Percentiles rank a stretch among this genome's conserved stretches.
These are phyloP conservation scores for Orestias chungarensis DNA, from an alignment of 2,797 vertebrate genomes.

Conservation along the genomic window DNA sequence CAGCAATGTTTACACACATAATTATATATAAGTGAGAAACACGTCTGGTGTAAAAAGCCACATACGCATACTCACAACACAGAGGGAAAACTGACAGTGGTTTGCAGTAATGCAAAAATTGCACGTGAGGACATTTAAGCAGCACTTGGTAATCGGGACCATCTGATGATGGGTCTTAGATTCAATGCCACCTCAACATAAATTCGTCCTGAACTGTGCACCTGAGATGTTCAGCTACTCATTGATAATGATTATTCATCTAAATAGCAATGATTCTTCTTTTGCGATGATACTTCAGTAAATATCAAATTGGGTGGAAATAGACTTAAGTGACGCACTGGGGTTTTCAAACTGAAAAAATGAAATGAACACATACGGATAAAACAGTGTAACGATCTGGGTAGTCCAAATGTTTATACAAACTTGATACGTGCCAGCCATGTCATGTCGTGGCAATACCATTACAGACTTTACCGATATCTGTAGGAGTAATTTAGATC, in stretches of 20 bases:
- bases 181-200: slow-evolving; percentile 43
- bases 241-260: neutral
- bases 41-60: slow-evolving; percentile 52
- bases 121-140: slow-evolving; percentile 56
- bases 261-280: neutral
- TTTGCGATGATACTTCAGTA: neutral
- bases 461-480: too few relatives aligned
- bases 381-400: neutral
- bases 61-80: slow-evolving; percentile 41
- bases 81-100: slow-evolving; percentile 44
- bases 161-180: slow-evolving; percentile 57
- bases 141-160: slow-evolving; percentile 49
- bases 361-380: neutral
- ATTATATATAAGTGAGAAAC: slow-evolving; percentile 76
- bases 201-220: slow-evolving; percentile 27
- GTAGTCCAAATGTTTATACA: neutral
- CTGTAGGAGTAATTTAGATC: too few relatives aligned
- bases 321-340: neutral
- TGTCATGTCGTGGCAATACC: too few relatives aligned
- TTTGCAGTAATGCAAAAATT: slow-evolving; percentile 65
- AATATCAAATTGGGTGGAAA: neutral
- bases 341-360: neutral
- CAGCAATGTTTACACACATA: slow-evolving; percentile 75
- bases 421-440: neutral
- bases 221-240: slow-evolving; percentile 39